phyloP scores from a whole-genome alignment of 2,797 vertebrate species.

The Darevskia mixta region DNA sequence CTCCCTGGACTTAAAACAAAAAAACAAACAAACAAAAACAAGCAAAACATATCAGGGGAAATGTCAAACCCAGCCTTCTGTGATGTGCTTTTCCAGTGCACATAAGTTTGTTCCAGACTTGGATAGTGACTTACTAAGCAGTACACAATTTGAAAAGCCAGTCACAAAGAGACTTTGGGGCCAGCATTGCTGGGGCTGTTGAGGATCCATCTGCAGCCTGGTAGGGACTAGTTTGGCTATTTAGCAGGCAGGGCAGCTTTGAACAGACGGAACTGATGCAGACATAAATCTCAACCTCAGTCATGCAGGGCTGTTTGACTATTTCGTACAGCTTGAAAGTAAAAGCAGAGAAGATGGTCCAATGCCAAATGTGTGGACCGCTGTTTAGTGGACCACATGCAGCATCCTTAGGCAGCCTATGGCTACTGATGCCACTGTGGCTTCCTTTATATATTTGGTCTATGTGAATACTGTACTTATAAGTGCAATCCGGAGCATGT shows the following conservation, averaged over 20 bases:
- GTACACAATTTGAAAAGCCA: background rate
- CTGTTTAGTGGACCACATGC: too few relatives aligned
- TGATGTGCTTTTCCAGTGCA: background rate
- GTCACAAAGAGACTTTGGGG: background rate
- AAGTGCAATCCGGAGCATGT: background rate
- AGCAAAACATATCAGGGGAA: background rate
- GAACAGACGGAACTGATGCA: background rate
- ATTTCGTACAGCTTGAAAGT: background rate
- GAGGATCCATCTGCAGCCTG: background rate
- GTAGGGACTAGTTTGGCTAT: background rate
- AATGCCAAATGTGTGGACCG: background rate
- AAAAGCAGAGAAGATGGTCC: background rate
- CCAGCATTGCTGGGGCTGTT: background rate
- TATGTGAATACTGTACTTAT: background rate
- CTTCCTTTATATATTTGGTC: background rate
- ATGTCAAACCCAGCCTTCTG: background rate
- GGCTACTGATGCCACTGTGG: background rate
- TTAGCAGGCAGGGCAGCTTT: background rate
- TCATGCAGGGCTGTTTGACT: background rate
- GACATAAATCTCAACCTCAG: background rate
- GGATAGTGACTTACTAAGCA: too few relatives aligned
- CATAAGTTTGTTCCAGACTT: too few relatives aligned
- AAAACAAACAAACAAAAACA: too few relatives aligned
- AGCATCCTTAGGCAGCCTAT: background rate
- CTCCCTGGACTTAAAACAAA: too few relatives aligned